A percentile compares a stretch with the other conserved stretches of the same genome.
phyloP scores from a whole-genome alignment of 2,797 vertebrate species.

The Coccyzus lansbergi region DNA sequence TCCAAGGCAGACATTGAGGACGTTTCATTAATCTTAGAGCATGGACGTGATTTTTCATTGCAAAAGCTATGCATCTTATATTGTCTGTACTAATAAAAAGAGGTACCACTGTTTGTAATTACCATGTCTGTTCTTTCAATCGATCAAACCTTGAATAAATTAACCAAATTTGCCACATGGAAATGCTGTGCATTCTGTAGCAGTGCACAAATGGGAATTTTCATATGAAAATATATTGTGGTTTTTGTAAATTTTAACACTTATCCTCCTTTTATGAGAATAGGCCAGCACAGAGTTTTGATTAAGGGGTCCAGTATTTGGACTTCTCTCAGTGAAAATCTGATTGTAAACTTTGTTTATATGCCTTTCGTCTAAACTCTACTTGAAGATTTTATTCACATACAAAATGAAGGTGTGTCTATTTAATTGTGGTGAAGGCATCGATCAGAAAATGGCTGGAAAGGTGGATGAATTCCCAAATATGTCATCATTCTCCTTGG shows the following conservation, averaged over 20 bases:
- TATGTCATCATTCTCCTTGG: not conserved
- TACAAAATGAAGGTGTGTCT: not conserved
- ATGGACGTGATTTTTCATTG: conserved; percentile 64
- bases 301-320: not conserved
- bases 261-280: not conserved
- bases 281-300: not conserved
- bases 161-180: no score
- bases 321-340: not conserved
- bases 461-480: not conserved
- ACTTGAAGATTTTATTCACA: not conserved
- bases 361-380: not conserved
- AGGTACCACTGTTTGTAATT: conserved; percentile 55
- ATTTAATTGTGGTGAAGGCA: not conserved
- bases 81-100: conserved; percentile 75
- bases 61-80: conserved; percentile 78
- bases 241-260: not conserved
- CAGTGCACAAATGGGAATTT: not conserved
- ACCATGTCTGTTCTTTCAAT: not conserved
- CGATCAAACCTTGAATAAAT: not conserved
- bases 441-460: not conserved
- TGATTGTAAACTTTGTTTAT: not conserved
- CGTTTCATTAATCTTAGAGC: conserved; percentile 55
- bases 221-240: not conserved
- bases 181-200: not conserved
- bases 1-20: conserved; percentile 52